phyloP scores from a whole-genome alignment of 2,113 vertebrate genomes.

The Rafetus swinhoei region DNA sequence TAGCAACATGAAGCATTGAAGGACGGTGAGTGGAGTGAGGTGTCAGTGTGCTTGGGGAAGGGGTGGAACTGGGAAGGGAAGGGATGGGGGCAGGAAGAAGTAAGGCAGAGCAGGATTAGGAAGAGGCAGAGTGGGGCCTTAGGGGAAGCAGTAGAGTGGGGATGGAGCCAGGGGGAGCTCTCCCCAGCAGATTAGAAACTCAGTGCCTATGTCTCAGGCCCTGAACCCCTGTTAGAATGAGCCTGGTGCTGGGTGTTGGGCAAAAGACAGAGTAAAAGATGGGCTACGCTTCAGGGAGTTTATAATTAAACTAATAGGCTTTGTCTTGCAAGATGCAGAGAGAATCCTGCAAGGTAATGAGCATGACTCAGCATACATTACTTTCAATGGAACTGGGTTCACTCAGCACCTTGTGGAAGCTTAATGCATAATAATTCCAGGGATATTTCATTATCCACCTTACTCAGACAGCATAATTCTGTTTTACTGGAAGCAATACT shows the following conservation, averaged over 20 bases:
- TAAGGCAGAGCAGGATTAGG: no score
- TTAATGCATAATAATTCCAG: neutral
- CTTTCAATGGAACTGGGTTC: neutral
- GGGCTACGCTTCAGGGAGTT: neutral
- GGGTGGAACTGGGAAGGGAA: no score
- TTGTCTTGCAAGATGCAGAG: neutral
- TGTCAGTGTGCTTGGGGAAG: no score
- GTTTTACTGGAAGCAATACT: neutral
- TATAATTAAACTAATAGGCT: neutral
- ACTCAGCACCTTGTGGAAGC: neutral
- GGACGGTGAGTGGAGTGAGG: no score
- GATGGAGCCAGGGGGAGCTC: no score
- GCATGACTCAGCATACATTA: neutral
- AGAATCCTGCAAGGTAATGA: neutral
- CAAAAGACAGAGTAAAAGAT: neutral
- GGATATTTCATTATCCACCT: neutral
- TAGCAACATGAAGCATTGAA: no score
- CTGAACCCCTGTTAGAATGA: no score
- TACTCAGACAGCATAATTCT: neutral
- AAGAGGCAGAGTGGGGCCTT: no score
- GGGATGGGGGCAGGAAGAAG: no score
- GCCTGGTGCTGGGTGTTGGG: neutral
- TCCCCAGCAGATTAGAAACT: no score
- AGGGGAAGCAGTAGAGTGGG: no score
- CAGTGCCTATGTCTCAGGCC: no score